Percentiles rank a stretch among this genome's conserved stretches.
Evolutionary conservation across 2,888 invertebrate species (phyloP).

Genomic region (Ormyrus nitidulus): DNA sequence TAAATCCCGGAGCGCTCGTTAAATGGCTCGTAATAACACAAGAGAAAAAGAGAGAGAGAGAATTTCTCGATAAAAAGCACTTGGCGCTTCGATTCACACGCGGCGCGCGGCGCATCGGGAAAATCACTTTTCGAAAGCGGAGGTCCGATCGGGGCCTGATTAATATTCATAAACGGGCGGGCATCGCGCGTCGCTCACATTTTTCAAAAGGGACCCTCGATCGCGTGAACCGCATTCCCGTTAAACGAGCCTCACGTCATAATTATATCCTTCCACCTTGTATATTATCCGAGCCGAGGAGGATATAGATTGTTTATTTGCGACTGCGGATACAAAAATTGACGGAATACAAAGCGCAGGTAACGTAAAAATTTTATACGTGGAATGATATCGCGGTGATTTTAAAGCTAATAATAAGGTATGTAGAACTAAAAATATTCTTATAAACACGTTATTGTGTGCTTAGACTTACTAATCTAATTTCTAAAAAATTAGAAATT

Average conservation of each 20-base stretch:
- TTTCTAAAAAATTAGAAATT: too few relatives aligned
- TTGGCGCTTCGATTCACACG: not conserved
- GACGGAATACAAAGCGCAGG: too few relatives aligned
- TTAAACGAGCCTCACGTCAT: conserved; percentile 33
- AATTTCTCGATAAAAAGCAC: conserved; percentile 18
- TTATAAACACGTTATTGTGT: too few relatives aligned
- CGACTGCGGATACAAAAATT: too few relatives aligned
- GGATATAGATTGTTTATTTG: too few relatives aligned
- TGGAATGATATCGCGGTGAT: too few relatives aligned
- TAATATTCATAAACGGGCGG: conserved; percentile 47
- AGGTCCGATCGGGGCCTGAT: conserved; percentile 11
- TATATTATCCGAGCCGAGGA: not conserved
- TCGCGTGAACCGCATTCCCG: conserved; percentile 25
- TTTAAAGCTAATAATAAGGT: too few relatives aligned
- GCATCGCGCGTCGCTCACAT: conserved; percentile 19
- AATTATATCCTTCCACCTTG: conserved; percentile 36
- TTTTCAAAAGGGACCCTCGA: conserved; percentile 19
- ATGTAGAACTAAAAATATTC: too few relatives aligned
- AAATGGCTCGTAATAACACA: not conserved
- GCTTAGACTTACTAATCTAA: too few relatives aligned
- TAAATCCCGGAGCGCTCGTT: conserved; percentile 26
- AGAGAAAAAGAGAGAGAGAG: not conserved
- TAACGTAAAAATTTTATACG: too few relatives aligned
- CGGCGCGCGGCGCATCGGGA: conserved; percentile 3
- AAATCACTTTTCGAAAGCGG: conserved; percentile 42